phyloP scores from a whole-genome alignment of 1,140 invertebrate genomes.

The Daktulosphaira vitifoliae region DNA sequence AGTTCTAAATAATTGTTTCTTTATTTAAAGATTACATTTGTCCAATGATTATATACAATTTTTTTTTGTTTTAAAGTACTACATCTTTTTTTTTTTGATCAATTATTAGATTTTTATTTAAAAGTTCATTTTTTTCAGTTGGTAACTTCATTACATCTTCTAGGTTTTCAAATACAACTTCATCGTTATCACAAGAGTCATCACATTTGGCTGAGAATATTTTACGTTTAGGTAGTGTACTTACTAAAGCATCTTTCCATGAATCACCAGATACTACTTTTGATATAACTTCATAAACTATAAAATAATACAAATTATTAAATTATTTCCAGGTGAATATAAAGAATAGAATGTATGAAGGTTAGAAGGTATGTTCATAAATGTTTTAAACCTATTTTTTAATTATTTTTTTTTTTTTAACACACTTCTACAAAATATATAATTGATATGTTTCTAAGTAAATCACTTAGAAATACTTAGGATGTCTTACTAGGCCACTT shows the following conservation, averaged over 20 bases:
- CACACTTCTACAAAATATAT: too few relatives aligned
- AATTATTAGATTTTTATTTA: not conserved
- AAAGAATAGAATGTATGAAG: not conserved
- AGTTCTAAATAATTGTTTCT: too few relatives aligned
- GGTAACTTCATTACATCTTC: not conserved
- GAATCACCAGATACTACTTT: slow-evolving; percentile 63
- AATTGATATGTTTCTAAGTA: too few relatives aligned
- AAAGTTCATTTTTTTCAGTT: not conserved
- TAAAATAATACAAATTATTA: slow-evolving; percentile 43
- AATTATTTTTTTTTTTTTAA: slow-evolving; percentile 28
- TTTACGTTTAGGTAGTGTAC: slow-evolving; percentile 68
- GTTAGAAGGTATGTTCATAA: not conserved
- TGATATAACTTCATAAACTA: slow-evolving; percentile 87
- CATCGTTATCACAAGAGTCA: not conserved
- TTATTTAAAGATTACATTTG: too few relatives aligned
- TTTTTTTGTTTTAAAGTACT: too few relatives aligned
- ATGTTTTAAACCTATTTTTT: not conserved
- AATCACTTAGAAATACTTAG: too few relatives aligned
- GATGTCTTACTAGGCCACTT: too few relatives aligned
- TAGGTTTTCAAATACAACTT: too few relatives aligned
- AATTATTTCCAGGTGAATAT: not conserved
- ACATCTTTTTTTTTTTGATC: too few relatives aligned
- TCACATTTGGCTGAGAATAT: slow-evolving; percentile 46
- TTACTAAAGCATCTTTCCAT: slow-evolving; percentile 78
- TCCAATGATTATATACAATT: too few relatives aligned